A percentile compares a stretch with the other conserved stretches of the same genome.
phyloP scores from a whole-genome alignment of 2,888 invertebrate species.

The Philopedon plagiatum region DNA sequence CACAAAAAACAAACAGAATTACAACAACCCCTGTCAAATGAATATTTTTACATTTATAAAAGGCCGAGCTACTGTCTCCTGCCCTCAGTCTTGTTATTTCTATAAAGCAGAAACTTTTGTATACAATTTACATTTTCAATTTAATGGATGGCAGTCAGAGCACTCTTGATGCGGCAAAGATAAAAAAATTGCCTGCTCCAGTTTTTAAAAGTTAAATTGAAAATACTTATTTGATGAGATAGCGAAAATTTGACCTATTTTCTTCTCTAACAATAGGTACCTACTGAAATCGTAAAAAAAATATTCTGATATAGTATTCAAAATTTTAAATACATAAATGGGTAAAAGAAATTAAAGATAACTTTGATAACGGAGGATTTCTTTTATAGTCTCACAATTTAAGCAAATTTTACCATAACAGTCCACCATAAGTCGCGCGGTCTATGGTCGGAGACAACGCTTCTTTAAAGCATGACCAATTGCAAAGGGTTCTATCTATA shows the following conservation, averaged over 20 bases:
- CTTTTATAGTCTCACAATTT: too few species aligned
- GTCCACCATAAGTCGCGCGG: too few species aligned
- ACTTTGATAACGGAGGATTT: too few species aligned
- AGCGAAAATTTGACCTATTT: neutral
- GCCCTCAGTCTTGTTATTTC: slow-evolving; percentile 12
- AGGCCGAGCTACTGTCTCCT: slow-evolving; percentile 1
- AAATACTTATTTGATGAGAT: slow-evolving; percentile 10
- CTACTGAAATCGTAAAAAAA: too few species aligned
- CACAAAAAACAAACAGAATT: neutral
- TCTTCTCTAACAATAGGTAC: too few species aligned
- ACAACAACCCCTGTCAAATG: slow-evolving; percentile 16
- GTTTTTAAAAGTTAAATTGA: slow-evolving; percentile 32
- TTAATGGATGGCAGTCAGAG: slow-evolving; percentile 21
- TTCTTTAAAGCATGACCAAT: too few species aligned
- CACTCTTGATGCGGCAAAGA: slow-evolving; percentile 3
- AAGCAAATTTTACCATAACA: too few species aligned
- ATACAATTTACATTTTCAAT: slow-evolving; percentile 38
- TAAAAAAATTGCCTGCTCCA: slow-evolving; percentile 14
- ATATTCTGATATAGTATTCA: too few species aligned
- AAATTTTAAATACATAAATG: too few species aligned
- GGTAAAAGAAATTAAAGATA: too few species aligned
- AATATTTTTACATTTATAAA: slow-evolving; percentile 30
- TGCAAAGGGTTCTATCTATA: too few species aligned
- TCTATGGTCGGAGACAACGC: too few species aligned
- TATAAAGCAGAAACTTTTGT: slow-evolving; percentile 29